Conservation (phyloP, 2,797 vertebrate species). For the Urophycis tenuis region DNA sequence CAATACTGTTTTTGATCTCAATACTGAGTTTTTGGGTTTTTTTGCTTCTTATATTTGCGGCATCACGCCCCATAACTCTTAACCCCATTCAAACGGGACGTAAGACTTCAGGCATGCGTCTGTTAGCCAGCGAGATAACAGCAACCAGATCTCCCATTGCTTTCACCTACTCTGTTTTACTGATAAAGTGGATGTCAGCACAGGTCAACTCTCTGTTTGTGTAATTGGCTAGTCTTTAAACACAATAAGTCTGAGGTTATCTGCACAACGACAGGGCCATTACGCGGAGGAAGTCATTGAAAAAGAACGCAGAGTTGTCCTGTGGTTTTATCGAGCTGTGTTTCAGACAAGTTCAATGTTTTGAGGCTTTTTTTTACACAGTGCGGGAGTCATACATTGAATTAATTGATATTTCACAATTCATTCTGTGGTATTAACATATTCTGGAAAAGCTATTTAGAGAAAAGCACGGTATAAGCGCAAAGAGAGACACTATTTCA, state of each 20-base stretch:
- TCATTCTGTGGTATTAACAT: background rate
- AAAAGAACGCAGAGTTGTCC: background rate
- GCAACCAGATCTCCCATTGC: constrained; percentile 53
- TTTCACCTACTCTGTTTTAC: constrained; percentile 33
- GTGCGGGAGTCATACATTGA: background rate
- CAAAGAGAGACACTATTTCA: constrained; percentile 28
- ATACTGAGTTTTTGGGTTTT: background rate
- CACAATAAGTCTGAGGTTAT: constrained; percentile 22
- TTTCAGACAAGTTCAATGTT: background rate
- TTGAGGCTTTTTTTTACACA: background rate
- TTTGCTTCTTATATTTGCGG: background rate
- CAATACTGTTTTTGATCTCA: too few species aligned
- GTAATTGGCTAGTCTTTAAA: constrained; percentile 16
- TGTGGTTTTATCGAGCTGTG: background rate
- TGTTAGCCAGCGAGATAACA: constrained; percentile 54
- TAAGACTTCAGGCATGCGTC: constrained; percentile 52
- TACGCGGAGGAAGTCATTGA: background rate
- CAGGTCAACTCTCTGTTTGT: constrained; percentile 28
- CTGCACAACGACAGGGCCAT: constrained; percentile 15
- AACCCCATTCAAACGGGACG: constrained; percentile 23
- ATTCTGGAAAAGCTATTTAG: background rate
- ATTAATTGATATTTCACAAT: background rate
- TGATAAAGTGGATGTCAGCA: constrained; percentile 50
- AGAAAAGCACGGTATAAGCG: constrained; percentile 22
- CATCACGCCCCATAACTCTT: background rate